A percentile compares a stretch with the other conserved stretches of the same genome.
phyloP scores from a whole-genome alignment of 2,797 vertebrate species.

The Apodemus agrarius region DNA sequence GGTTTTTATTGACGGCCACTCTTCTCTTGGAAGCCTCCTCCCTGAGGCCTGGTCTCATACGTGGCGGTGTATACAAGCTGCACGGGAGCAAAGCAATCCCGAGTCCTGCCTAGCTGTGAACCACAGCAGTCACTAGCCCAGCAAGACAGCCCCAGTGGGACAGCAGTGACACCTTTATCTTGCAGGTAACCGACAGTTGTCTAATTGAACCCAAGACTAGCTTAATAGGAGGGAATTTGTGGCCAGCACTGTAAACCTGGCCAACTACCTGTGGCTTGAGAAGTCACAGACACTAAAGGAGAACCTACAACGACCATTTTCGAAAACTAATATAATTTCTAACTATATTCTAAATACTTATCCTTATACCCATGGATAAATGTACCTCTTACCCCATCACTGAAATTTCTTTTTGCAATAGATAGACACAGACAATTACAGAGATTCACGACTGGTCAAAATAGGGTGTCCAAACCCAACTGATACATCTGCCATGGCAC shows the following conservation, averaged over 20 bases:
- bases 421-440: background rate
- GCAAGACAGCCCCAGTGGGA: background rate
- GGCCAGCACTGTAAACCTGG: background rate
- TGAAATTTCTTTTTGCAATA: background rate
- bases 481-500: background rate
- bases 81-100: background rate
- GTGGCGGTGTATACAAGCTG: background rate
- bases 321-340: background rate
- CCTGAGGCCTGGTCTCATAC: background rate
- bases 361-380: background rate
- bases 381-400: background rate
- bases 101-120: background rate
- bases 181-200: background rate
- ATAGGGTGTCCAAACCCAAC: background rate
- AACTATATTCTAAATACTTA: background rate
- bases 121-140: background rate
- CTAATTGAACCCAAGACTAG: background rate
- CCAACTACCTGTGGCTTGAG: background rate
- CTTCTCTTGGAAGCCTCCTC: background rate
- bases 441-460: background rate
- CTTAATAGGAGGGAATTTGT: background rate
- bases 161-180: background rate
- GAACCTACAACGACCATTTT: background rate
- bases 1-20: background rate
- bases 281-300: background rate